Evolutionary conservation across 53 echinoderm and acorn worm species (phyloP).

Genomic region (Echinometra lucunter): DNA sequence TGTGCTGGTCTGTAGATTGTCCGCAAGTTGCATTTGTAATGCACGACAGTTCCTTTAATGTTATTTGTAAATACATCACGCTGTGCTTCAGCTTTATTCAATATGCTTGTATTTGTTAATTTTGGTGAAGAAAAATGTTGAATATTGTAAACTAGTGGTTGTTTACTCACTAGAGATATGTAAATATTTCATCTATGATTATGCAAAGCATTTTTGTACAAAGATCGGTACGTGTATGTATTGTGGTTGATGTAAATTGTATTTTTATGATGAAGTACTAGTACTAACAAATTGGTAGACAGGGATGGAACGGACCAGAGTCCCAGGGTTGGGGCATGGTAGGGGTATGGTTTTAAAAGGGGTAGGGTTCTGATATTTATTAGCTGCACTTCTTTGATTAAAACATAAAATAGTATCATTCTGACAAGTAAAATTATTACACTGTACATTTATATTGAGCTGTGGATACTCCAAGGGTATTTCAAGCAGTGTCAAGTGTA

Average conservation of each 20-base stretch:
- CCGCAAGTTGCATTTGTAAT: neutral
- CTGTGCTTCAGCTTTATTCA: neutral
- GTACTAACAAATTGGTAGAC: neutral
- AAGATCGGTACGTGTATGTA: neutral
- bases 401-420: neutral
- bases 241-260: neutral
- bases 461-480: neutral
- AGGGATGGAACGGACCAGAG: neutral
- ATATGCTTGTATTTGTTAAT: neutral
- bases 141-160: neutral
- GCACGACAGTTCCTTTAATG: neutral
- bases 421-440: neutral
- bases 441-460: neutral
- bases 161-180: neutral
- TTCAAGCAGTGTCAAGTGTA: neutral
- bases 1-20: too few relatives aligned
- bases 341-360: neutral
- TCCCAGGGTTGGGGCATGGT: neutral
- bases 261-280: neutral
- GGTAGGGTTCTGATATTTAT: neutral
- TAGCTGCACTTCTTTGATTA: neutral
- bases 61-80: neutral
- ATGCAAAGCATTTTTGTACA: conserved; percentile 30
- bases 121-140: neutral
- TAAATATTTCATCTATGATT: neutral